Evolutionary conservation across 2,113 vertebrate genomes (phyloP).

Genomic region (Vulpes ferrilata): DNA sequence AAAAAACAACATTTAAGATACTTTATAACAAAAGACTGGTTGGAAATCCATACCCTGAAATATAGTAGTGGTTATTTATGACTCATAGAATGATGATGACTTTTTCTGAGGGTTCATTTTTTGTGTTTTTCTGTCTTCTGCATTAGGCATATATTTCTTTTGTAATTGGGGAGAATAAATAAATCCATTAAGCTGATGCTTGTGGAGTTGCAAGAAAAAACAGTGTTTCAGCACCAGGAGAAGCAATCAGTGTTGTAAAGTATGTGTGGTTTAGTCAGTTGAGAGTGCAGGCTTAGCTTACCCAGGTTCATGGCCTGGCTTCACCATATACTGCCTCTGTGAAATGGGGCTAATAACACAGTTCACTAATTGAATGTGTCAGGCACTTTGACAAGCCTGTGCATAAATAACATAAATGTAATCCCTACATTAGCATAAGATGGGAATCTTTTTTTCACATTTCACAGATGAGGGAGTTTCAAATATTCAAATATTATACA

Average conservation of each 20-base stretch:
- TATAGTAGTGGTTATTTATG: not conserved
- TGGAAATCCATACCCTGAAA: not conserved
- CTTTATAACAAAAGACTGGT: not conserved
- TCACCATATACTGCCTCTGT: not conserved
- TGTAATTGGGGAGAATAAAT: not conserved
- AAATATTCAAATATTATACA: not conserved
- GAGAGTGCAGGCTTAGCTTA: not conserved
- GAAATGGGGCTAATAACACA: not conserved
- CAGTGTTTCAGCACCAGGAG: not conserved
- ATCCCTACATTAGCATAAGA: not conserved
- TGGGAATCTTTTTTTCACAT: not conserved
- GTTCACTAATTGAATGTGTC: not conserved
- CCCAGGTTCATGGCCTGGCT: not conserved
- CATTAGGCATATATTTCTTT: not conserved
- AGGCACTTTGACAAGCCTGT: not conserved
- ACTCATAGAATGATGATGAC: not conserved
- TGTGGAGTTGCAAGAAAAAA: not conserved
- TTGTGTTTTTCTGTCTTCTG: not conserved
- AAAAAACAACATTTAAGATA: not conserved
- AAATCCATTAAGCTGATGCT: not conserved
- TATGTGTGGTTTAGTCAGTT: not conserved
- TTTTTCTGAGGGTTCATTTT: not conserved
- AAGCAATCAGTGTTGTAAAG: not conserved
- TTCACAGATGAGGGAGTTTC: not conserved
- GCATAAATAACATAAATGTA: constrained; percentile 7